Conservation (phyloP, 2,888 invertebrate genomes). For the Lasioglossum leucozonium region DNA sequence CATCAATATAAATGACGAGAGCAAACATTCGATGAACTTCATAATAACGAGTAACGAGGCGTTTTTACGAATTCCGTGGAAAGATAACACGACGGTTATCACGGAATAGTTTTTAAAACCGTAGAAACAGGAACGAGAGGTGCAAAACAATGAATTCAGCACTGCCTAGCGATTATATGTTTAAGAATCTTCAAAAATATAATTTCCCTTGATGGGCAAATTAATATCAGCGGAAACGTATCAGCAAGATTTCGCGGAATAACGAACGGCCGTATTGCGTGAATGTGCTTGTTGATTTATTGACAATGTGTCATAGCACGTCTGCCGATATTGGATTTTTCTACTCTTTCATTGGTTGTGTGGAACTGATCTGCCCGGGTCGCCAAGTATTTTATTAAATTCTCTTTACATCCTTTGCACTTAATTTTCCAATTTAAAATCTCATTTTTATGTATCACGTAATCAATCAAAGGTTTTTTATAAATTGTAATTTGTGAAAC, state of each 20-base stretch:
- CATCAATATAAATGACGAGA: slow-evolving; percentile 14
- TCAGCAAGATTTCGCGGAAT: not conserved
- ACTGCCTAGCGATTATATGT: not conserved
- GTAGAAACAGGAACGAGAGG: not conserved
- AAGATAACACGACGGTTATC: not conserved
- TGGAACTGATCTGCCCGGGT: not conserved
- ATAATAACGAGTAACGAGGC: not conserved
- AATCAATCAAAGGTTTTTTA: too few relatives aligned
- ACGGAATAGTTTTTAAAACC: not conserved
- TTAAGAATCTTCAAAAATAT: not conserved
- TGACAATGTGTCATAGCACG: not conserved
- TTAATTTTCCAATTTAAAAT: not conserved
- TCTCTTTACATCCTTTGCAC: not conserved
- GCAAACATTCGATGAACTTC: not conserved
- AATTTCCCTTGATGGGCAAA: not conserved
- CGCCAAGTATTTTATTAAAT: not conserved
- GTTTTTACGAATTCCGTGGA: not conserved
- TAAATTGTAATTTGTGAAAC: too few relatives aligned
- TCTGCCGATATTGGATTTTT: not conserved
- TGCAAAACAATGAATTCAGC: not conserved
- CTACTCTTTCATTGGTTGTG: not conserved
- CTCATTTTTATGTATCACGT: not conserved
- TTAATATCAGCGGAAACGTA: not conserved
- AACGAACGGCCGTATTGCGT: not conserved
- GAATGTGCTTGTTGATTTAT: slow-evolving; percentile 1